These are phyloP conservation scores for Oppia nitens DNA, from an alignment of 1,140 invertebrate species.

Conservation along the genomic window DNA sequence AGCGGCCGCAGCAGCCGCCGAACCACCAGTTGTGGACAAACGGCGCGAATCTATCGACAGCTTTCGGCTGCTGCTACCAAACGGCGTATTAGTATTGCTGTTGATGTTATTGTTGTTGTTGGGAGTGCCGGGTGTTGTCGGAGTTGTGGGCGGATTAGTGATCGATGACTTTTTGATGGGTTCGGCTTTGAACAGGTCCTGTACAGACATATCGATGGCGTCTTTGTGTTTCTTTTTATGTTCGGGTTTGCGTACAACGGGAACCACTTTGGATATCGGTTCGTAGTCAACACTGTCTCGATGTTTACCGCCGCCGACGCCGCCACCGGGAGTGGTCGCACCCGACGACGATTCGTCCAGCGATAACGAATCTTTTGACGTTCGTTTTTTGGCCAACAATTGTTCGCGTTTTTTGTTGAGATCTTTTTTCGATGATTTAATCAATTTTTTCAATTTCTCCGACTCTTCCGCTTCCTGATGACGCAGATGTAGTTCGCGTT, in stretches of 20 bases:
- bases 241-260: conserved; percentile 1
- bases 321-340: too few relatives aligned
- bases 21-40: not conserved
- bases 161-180: not conserved
- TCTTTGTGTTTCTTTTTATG: not conserved
- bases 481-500: not conserved
- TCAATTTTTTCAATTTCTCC: conserved; percentile 11
- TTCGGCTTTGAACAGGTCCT: conserved; percentile 16
- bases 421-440: conserved; percentile 13
- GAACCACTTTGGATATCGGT: conserved; percentile 7
- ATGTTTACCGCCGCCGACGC: too few relatives aligned
- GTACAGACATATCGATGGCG: conserved; percentile 1
- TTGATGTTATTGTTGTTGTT: not conserved
- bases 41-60: conserved; percentile 5
- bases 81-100: not conserved
- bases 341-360: too few relatives aligned
- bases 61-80: not conserved
- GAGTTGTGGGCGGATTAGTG: not conserved
- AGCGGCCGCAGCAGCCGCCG: too few relatives aligned
- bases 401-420: conserved; percentile 7
- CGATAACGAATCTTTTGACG: too few relatives aligned
- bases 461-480: conserved; percentile 2
- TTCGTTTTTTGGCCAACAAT: not conserved
- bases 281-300: not conserved
- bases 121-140: conserved; percentile 2